phyloP scores from a whole-genome alignment of 2,797 vertebrate genomes.

The Chromis chromis region DNA sequence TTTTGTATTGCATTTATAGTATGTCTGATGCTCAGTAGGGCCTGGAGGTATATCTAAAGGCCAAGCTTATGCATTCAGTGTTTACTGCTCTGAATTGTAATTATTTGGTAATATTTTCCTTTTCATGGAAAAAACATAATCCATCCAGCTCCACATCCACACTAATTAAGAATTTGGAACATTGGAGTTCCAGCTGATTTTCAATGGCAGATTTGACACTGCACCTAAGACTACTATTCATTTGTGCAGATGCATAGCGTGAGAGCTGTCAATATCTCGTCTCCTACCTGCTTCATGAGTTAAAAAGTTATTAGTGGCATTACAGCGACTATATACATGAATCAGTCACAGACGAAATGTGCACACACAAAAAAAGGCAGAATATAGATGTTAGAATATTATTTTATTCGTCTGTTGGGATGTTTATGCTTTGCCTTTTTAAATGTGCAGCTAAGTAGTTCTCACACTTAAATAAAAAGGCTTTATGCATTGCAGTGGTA shows the following conservation, averaged over 20 bases:
- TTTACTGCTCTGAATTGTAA: conserved; percentile 2
- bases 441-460: no score
- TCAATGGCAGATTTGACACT: not conserved
- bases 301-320: not conserved
- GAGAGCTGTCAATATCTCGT: no score
- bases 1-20: conserved; percentile 9
- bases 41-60: not conserved
- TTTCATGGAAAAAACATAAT: not conserved
- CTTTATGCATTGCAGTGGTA: no score
- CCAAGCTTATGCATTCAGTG: conserved; percentile 6
- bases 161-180: not conserved
- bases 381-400: no score
- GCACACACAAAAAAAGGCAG: no score
- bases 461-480: no score
- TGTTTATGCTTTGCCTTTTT: no score
- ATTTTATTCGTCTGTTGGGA: no score
- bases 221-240: not conserved
- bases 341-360: not conserved
- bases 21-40: not conserved
- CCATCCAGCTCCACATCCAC: not conserved
- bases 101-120: not conserved
- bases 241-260: not conserved
- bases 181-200: not conserved
- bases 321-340: no score
- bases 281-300: not conserved